These are phyloP conservation scores for Tenthredo scrophulariae DNA, from an alignment of 2,888 invertebrate genomes.

Conservation along the genomic window DNA sequence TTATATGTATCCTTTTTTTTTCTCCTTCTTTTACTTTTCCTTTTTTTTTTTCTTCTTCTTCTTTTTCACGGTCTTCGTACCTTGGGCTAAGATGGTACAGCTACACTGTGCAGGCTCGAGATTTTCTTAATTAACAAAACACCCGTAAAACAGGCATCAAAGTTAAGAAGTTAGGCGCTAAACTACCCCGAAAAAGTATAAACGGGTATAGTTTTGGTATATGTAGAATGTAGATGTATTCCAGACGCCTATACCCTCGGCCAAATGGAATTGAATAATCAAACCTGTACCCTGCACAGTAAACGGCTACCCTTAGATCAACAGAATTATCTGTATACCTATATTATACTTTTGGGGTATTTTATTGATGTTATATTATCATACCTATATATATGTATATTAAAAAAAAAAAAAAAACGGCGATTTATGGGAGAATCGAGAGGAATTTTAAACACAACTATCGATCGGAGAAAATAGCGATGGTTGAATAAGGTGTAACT, in stretches of 20 bases:
- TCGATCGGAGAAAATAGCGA: neutral
- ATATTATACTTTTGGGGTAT: too few species aligned
- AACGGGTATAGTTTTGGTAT: neutral
- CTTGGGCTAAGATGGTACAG: neutral
- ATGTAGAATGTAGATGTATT: neutral
- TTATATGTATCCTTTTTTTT: neutral
- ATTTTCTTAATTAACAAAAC: conserved; percentile 63
- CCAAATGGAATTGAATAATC: neutral
- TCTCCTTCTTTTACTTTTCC: too few species aligned
- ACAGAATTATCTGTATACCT: neutral
- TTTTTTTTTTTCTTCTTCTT: neutral
- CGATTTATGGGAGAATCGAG: too few species aligned
- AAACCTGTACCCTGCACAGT: neutral
- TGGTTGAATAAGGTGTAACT: neutral
- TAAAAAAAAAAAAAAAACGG: too few species aligned
- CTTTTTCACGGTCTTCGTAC: neutral
- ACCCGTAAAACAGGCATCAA: conserved; percentile 61
- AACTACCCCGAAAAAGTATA: neutral
- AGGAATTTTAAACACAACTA: neutral
- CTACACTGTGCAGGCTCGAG: conserved; percentile 18
- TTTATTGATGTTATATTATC: too few species aligned
- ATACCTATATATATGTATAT: too few species aligned
- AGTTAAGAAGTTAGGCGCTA: conserved; percentile 54
- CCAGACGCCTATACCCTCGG: neutral
- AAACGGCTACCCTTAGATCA: neutral